phyloP scores from a whole-genome alignment of 2,113 vertebrate genomes.

The Bambusicola thoracicus region DNA sequence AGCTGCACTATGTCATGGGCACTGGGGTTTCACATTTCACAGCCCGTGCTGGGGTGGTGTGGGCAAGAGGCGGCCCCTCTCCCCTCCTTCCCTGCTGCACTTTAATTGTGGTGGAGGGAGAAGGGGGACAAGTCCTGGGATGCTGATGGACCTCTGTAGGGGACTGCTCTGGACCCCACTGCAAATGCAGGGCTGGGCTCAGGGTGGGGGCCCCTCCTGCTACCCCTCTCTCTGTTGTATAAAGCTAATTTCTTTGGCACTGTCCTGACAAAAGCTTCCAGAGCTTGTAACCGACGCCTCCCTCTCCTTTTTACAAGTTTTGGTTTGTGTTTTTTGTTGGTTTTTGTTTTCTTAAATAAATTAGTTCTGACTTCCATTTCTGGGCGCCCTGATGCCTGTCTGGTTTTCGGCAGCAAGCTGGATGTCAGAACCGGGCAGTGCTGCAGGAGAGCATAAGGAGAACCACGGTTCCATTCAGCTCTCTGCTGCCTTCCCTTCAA shows the following conservation, averaged over 20 bases:
- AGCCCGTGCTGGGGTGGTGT: neutral
- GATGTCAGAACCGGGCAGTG: neutral
- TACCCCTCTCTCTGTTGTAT: conserved; percentile 4
- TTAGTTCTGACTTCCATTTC: conserved; percentile 41
- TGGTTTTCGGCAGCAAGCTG: neutral
- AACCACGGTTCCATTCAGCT: fast-evolving
- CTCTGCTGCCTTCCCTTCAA: neutral
- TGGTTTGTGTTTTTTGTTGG: neutral
- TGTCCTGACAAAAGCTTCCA: conserved; percentile 70
- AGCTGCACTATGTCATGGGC: fast-evolving
- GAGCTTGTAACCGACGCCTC: conserved; percentile 70
- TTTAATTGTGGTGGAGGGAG: conserved; percentile 21
- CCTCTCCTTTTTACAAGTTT: conserved; percentile 33
- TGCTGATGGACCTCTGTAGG: neutral
- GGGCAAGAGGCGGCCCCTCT: neutral
- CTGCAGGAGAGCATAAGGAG: neutral
- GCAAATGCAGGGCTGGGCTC: neutral
- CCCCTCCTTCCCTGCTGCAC: conserved; percentile 59
- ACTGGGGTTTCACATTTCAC: fast-evolving
- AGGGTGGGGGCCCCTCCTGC: neutral
- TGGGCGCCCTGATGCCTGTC: neutral
- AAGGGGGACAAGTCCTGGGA: neutral
- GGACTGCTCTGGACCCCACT: neutral
- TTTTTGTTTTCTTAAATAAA: conserved; percentile 71
- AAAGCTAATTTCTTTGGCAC: conserved; percentile 24